Evolutionary conservation across 2,888 invertebrate species (phyloP).

Genomic region (Reticulitermes lucifugus): DNA sequence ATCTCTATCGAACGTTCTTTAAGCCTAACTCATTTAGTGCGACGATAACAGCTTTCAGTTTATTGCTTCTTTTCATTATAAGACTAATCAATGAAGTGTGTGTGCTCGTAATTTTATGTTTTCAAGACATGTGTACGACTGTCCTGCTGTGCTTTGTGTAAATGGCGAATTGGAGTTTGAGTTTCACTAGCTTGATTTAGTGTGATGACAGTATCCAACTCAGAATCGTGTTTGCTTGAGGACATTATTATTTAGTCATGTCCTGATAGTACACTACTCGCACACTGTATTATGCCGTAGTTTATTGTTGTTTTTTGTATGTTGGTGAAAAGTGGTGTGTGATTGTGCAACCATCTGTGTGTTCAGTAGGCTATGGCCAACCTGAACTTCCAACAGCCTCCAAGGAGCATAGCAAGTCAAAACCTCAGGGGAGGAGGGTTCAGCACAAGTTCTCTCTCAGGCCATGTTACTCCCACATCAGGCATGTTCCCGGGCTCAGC

Average conservation of each 20-base stretch:
- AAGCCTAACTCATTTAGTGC: not conserved
- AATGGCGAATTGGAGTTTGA: not conserved
- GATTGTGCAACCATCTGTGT: conserved; percentile 26
- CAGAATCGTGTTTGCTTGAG: too few relatives aligned
- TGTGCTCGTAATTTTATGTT: not conserved
- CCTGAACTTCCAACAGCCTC: conserved; percentile 90
- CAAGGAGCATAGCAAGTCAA: conserved; percentile 86
- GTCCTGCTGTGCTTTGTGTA: not conserved
- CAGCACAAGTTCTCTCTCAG: conserved; percentile 75
- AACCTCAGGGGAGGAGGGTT: conserved; percentile 74
- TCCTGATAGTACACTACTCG: not conserved
- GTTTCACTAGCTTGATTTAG: not conserved
- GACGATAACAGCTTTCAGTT: conserved; percentile 24
- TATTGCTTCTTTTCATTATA: not conserved
- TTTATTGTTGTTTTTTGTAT: not conserved
- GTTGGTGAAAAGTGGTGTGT: not conserved
- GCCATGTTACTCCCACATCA: conserved; percentile 81
- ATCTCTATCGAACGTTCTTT: not conserved
- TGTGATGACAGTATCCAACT: not conserved
- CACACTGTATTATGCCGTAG: not conserved
- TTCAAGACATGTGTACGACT: not conserved
- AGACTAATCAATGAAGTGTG: not conserved
- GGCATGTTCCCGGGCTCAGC: conserved; percentile 71
- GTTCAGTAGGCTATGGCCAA: conserved; percentile 84
- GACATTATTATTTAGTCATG: not conserved